Evolutionary conservation across 2,888 invertebrate genomes (phyloP), one percentile per base, ranked within the genome.

Genomic region (Aporophyla nigra): DNA sequence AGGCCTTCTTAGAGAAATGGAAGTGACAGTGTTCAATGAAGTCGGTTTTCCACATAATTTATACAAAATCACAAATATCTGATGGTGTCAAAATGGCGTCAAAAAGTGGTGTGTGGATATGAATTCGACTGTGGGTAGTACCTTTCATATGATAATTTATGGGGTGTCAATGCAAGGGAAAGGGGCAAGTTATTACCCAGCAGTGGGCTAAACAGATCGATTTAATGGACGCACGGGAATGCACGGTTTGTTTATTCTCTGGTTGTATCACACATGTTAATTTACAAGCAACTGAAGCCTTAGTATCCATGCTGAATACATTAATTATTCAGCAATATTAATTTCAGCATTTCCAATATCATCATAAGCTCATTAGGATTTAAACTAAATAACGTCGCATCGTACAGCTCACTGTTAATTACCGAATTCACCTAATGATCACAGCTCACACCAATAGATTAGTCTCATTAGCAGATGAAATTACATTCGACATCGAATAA

Each of bases 11-110:
- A 54, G 4, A 58, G 19, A 53, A 72, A 78, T 71, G 43, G 21
- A 69, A 51, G 6, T 24, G 43, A 27, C 53, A 75, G 66, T 71
- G 67, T 77, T 76, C 71, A 62, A 73, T 65, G 21, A 63, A 69
- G 24, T 61, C 24, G 21, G 59, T 66, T 71, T 76, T 54, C 65
- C 69, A 62, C 58, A 16, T 61, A 62, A n/a, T 74, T 67, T 61
- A 69, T 54, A 63, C n/a, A n/a, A n/a, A n/a, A 58, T 33, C 33
- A 40, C 54, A 61, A 70, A 63, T 21, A 56, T 33, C 14, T 33
- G 6, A 27, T 21, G 46, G 0, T 21, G 53, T 40, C 24, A 49
- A 54, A 27, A 14, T 21, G 43, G 72, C 53, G 19, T 33, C 6
- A 27, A 49, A 19, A 46, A 27, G 43, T 16, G n/a, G 19, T 19